phyloP scores from a whole-genome alignment of 2,797 vertebrate genomes.

The Catharus ustulatus region DNA sequence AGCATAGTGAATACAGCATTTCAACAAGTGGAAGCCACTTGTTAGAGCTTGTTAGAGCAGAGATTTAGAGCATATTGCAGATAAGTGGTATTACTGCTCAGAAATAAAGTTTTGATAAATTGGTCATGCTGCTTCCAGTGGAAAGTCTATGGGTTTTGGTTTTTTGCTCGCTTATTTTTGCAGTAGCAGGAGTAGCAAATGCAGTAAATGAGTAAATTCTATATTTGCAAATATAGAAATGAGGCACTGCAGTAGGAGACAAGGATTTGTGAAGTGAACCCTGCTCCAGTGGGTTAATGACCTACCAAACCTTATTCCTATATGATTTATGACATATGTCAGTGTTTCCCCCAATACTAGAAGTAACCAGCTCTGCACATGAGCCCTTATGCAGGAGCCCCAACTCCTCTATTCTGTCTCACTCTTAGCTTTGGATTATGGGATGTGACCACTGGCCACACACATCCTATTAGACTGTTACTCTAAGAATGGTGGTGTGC shows the following conservation, averaged over 20 bases:
- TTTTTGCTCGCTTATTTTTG: not conserved
- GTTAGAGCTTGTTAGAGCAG: not conserved
- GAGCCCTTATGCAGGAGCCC: not conserved
- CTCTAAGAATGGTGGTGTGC: accelerated
- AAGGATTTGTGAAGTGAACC: not conserved
- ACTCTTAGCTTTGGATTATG: not conserved
- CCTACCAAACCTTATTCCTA: not conserved
- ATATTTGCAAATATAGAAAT: not conserved
- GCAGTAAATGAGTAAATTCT: not conserved
- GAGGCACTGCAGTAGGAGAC: not conserved
- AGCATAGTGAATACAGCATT: not conserved
- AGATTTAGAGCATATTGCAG: not conserved
- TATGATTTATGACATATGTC: not conserved
- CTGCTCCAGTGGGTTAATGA: not conserved
- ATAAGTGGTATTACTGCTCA: not conserved
- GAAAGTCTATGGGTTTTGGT: not conserved
- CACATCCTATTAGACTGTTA: not conserved
- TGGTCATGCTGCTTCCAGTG: not conserved
- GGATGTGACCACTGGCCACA: accelerated
- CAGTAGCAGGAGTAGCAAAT: not conserved
- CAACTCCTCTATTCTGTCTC: not conserved
- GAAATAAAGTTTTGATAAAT: not conserved
- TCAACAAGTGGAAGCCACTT: not conserved
- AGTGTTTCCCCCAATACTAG: not conserved
- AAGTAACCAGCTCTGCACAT: not conserved